A percentile compares a stretch with the other conserved stretches of the same genome.
Evolutionary conservation across 2,113 vertebrate species (phyloP).

Genomic region (Aepyceros melampus): DNA sequence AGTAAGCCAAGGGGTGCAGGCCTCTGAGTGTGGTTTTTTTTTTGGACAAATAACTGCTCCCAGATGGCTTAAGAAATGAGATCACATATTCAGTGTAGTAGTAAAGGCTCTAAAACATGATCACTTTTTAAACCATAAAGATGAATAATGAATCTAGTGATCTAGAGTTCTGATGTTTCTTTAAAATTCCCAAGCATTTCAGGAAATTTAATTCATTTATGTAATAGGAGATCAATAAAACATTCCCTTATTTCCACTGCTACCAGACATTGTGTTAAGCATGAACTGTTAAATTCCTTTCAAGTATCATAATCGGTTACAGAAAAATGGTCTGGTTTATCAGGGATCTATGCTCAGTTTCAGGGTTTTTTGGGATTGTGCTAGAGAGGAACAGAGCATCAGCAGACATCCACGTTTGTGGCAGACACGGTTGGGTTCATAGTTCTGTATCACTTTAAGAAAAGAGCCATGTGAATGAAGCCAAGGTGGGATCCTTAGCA

Average conservation of each 20-base stretch:
- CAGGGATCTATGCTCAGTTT: not conserved
- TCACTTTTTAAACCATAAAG: not conserved
- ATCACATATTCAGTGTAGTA: not conserved
- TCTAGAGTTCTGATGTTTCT: not conserved
- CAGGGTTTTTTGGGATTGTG: not conserved
- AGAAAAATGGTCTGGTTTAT: not conserved
- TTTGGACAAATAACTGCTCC: not conserved
- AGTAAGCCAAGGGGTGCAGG: not conserved
- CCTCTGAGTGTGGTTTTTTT: too few species aligned
- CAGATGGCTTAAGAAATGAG: not conserved
- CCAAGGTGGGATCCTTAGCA: not conserved
- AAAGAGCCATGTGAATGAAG: not conserved
- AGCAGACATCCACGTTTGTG: not conserved
- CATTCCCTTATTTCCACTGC: not conserved
- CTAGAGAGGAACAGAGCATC: not conserved
- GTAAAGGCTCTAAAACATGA: not conserved
- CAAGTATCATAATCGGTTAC: not conserved
- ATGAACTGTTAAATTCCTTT: not conserved
- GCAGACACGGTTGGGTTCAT: not conserved
- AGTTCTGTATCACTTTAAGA: not conserved
- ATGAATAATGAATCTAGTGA: not conserved
- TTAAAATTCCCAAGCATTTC: slow-evolving; percentile 15
- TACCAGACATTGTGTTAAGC: not conserved
- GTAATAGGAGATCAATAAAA: not conserved
- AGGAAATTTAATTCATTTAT: not conserved